Conservation (phyloP, 2,888 invertebrate genomes). For the Oxyteleia sp. region DNA sequence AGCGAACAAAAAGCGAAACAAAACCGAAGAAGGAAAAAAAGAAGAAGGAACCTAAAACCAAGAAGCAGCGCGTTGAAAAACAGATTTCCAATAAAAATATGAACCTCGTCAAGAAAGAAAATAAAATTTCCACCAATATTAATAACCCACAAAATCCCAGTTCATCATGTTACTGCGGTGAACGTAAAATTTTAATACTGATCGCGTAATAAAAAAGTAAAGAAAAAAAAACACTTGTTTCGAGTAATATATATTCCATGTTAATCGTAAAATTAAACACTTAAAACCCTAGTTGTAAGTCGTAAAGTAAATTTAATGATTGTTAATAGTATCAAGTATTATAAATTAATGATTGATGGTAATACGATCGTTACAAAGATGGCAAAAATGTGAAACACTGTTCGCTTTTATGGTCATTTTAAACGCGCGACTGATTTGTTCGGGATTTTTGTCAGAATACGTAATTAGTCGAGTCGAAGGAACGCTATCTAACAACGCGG, state of each 20-base stretch:
- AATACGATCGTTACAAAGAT: conserved; percentile 15
- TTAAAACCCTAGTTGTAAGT: conserved; percentile 18
- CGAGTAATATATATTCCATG: conserved; percentile 9
- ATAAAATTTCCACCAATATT: conserved; percentile 4
- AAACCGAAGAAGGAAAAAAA: too few relatives aligned
- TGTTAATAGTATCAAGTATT: conserved; percentile 24
- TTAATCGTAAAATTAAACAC: conserved; percentile 27
- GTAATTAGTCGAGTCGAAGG: conserved; percentile 31
- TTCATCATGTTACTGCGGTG: conserved; percentile 46
- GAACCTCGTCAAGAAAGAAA: conserved; percentile 11
- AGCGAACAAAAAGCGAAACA: too few relatives aligned
- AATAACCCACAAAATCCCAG: conserved; percentile 17
- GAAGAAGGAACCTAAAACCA: too few relatives aligned
- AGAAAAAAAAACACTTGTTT: background rate
- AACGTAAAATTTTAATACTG: conserved; percentile 63
- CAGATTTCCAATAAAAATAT: conserved; percentile 11
- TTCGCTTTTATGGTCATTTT: conserved; percentile 53
- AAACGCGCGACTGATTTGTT: conserved; percentile 63
- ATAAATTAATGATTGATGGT: conserved; percentile 40
- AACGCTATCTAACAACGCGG: conserved; percentile 74
- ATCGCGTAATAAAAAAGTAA: conserved; percentile 36
- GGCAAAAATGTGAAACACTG: conserved; percentile 36
- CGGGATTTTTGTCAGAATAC: conserved; percentile 54
- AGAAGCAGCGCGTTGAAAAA: too few relatives aligned
- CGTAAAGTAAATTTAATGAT: conserved; percentile 25